A percentile compares a stretch with the other conserved stretches of the same genome.
phyloP scores from a whole-genome alignment of 2,113 vertebrate genomes.

The Alces alces region DNA sequence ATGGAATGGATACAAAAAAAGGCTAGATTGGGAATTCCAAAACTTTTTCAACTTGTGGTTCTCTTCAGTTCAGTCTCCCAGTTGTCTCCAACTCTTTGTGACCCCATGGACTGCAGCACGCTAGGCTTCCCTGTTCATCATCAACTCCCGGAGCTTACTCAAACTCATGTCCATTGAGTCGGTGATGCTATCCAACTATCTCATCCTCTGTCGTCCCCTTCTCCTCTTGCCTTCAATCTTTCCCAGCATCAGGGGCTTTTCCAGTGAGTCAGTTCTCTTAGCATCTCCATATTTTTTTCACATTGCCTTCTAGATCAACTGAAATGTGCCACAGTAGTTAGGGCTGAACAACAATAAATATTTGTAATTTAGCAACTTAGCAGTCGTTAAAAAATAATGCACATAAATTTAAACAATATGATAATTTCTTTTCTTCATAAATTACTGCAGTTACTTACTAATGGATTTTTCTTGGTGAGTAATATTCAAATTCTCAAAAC shows the following conservation, averaged over 20 bases:
- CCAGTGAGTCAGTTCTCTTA: neutral
- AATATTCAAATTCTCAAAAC: neutral
- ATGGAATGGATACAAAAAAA: neutral
- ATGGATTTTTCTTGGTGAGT: neutral
- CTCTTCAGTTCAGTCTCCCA: neutral
- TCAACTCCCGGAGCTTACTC: neutral
- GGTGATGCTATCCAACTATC: neutral
- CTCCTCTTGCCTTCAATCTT: neutral
- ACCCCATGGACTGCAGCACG: neutral
- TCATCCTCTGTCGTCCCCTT: neutral
- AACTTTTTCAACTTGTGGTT: neutral
- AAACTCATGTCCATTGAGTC: neutral
- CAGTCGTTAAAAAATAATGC: neutral
- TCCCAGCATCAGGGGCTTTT: neutral
- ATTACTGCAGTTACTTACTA: neutral
- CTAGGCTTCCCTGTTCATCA: neutral
- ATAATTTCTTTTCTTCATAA: neutral
- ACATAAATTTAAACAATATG: neutral
- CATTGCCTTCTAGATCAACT: neutral
- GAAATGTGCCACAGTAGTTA: neutral
- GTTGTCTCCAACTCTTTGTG: rapidly evolving
- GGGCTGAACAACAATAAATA: neutral
- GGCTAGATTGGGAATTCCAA: neutral
- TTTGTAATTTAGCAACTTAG: neutral
- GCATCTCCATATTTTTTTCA: neutral